These are phyloP conservation scores for Eueides isabella DNA, from an alignment of 1,140 invertebrate species.

Conservation along the genomic window DNA sequence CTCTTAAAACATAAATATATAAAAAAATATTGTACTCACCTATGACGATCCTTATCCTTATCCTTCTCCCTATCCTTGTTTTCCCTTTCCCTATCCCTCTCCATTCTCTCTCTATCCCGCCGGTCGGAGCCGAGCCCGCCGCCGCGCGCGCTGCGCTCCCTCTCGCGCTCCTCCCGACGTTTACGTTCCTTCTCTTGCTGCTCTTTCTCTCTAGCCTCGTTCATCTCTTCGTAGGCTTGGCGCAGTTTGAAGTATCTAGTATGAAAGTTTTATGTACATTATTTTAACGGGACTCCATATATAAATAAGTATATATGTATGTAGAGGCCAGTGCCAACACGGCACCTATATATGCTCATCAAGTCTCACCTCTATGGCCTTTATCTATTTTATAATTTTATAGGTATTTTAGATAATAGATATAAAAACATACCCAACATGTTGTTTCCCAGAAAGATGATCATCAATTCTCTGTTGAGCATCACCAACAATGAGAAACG, in stretches of 20 bases:
- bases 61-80: slow-evolving; percentile 67
- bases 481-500: slow-evolving; percentile 99
- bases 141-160: slow-evolving; percentile 75
- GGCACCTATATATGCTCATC: no score
- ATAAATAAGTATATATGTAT: no score
- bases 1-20: no score
- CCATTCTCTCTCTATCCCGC: slow-evolving; percentile 68
- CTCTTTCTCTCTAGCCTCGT: slow-evolving; percentile 85
- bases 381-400: no score
- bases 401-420: no score
- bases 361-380: no score
- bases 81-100: slow-evolving; percentile 62
- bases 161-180: slow-evolving; percentile 85
- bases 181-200: slow-evolving; percentile 86
- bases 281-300: background rate
- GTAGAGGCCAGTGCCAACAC: no score
- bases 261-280: background rate
- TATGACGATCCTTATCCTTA: slow-evolving; percentile 52
- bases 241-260: slow-evolving; percentile 84
- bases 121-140: slow-evolving; percentile 72
- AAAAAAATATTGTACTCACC: slow-evolving; percentile 14
- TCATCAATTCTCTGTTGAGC: slow-evolving; percentile 98
- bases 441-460: slow-evolving; percentile 98
- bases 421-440: slow-evolving; percentile 92
- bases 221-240: slow-evolving; percentile 85